Conservation (phyloP, 2,888 invertebrate genomes). For the Heterodera filipjevi region DNA sequence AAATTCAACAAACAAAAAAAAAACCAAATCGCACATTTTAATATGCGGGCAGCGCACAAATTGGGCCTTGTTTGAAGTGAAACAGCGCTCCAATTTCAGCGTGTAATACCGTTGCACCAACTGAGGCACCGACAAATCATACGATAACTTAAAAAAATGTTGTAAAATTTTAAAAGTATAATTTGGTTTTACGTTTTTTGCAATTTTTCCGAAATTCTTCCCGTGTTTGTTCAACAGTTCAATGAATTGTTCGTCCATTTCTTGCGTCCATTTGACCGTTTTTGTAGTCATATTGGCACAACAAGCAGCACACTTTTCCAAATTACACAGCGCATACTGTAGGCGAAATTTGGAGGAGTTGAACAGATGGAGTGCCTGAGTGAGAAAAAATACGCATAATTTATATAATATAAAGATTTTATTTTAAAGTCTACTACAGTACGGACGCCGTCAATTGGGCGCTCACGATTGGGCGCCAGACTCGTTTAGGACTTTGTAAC, state of each 20-base stretch:
- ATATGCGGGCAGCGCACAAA: slow-evolving; percentile 10
- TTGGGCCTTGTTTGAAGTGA: neutral
- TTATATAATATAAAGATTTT: no score
- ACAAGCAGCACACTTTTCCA: neutral
- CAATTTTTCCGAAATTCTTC: slow-evolving; percentile 12
- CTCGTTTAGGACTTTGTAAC: no score
- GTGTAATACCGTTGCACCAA: neutral
- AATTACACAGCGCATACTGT: neutral
- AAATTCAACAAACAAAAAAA: no score
- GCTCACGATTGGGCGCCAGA: no score
- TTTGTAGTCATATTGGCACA: neutral
- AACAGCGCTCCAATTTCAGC: slow-evolving; percentile 11
- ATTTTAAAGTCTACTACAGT: no score
- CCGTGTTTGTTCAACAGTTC: slow-evolving; percentile 5
- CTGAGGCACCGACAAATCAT: neutral
- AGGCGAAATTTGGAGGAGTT: neutral
- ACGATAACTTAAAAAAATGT: neutral
- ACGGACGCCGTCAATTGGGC: no score
- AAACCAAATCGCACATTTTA: no score
- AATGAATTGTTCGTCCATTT: neutral
- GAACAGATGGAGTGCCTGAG: neutral
- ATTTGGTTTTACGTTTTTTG: slow-evolving; percentile 1
- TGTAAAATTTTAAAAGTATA: neutral
- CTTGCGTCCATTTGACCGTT: neutral
- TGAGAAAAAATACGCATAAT: no score